Conservation (phyloP, 2,113 vertebrate genomes). For the Hyla sarda region DNA sequence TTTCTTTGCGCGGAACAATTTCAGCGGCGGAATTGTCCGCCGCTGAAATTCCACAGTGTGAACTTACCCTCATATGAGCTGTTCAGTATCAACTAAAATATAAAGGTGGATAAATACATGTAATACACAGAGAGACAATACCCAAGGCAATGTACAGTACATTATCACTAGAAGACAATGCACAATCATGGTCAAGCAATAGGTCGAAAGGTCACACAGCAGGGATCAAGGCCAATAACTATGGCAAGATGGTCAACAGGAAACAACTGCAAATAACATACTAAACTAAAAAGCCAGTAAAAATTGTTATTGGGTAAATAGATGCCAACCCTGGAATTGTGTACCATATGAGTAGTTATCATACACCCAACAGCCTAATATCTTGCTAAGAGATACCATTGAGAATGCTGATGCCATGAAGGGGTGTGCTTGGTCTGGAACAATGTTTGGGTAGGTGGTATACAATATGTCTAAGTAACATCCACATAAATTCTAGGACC, state of each 20-base stretch:
- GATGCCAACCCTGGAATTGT: neutral
- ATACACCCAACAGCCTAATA: neutral
- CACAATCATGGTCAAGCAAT: neutral
- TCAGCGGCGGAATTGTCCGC: too few species aligned
- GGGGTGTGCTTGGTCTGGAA: too few species aligned
- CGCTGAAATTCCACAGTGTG: too few species aligned
- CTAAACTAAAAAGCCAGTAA: neutral
- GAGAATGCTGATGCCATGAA: too few species aligned
- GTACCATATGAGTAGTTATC: neutral
- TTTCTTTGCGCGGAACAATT: too few species aligned
- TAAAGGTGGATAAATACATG: neutral
- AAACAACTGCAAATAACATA: neutral
- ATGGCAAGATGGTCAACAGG: conserved; percentile 4
- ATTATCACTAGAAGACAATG: neutral
- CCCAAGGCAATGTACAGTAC: neutral
- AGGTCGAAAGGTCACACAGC: neutral
- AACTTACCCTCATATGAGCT: neutral
- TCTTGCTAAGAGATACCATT: too few species aligned
- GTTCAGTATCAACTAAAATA: neutral
- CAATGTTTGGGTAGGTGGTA: too few species aligned
- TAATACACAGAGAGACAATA: neutral
- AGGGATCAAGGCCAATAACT: neutral
- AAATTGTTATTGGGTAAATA: neutral
- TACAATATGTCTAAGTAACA: too few species aligned
- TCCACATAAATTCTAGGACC: too few species aligned